These are phyloP conservation scores for Notodromas monacha DNA, from an alignment of 2,888 invertebrate genomes.

Conservation along the genomic window DNA sequence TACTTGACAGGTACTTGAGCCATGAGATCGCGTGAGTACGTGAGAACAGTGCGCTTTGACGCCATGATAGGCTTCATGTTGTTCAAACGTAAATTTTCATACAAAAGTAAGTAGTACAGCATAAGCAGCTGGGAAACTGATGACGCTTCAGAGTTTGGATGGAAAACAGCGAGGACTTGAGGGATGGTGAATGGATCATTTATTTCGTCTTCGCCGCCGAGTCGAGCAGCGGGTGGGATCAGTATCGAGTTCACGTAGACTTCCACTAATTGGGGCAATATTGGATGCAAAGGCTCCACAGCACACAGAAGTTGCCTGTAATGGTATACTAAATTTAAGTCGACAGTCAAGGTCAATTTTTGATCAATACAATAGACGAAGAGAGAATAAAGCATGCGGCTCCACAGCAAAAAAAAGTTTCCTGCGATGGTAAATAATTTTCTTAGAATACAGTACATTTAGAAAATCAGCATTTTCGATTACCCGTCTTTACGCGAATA, in stretches of 20 bases:
- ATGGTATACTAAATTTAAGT: conserved; percentile 12
- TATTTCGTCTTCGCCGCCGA: conserved; percentile 5
- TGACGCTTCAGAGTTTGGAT: too few species aligned
- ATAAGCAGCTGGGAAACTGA: conserved; percentile 51
- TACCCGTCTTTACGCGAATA: too few species aligned
- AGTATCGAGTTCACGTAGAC: conserved; percentile 76
- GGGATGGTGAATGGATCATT: conserved; percentile 18
- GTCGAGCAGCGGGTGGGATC: conserved; percentile 13
- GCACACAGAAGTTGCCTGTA: conserved; percentile 52
- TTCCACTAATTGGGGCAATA: conserved; percentile 65
- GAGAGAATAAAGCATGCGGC: too few species aligned
- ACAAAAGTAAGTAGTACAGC: conserved; percentile 60
- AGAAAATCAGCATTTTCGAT: too few species aligned
- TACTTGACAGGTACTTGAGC: conserved; percentile 74
- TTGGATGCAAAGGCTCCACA: conserved; percentile 63
- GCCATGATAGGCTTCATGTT: conserved; percentile 15
- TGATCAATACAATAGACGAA: too few species aligned
- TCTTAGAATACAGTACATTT: too few species aligned
- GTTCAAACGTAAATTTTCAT: conserved; percentile 50
- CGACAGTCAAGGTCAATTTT: background rate
- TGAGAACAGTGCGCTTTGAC: conserved; percentile 23
- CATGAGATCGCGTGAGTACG: conserved; percentile 52
- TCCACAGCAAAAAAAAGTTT: too few species aligned
- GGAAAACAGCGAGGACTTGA: too few species aligned
- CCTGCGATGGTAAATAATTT: too few species aligned